A percentile compares a stretch with the other conserved stretches of the same genome.
Evolutionary conservation across 1,140 invertebrate species (phyloP).

Genomic region (Bombus balteatus): DNA sequence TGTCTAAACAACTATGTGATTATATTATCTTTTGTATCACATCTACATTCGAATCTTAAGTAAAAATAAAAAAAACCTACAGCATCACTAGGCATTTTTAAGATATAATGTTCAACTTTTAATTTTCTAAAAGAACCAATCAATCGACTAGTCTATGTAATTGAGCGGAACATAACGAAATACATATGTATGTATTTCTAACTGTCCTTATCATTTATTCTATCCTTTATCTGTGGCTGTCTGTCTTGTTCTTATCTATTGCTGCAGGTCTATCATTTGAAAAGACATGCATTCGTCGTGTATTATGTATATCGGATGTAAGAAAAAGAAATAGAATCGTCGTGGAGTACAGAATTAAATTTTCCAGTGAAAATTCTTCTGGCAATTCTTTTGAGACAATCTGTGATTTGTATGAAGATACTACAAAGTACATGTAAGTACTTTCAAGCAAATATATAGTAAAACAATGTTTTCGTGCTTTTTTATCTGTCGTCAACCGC

Average conservation of each 20-base stretch:
- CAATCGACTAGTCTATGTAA: neutral
- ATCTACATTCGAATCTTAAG: constrained; percentile 4
- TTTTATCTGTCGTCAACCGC: constrained; percentile 6
- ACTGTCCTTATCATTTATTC: neutral
- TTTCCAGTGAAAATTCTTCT: neutral
- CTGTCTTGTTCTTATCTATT: neutral
- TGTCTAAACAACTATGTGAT: constrained; percentile 5
- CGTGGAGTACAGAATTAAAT: neutral
- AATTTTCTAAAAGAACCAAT: neutral
- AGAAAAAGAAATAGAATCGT: neutral
- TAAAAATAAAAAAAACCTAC: neutral
- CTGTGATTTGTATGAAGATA: neutral
- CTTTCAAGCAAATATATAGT: constrained; percentile 47
- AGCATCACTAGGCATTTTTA: neutral
- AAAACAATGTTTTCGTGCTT: constrained; percentile 62
- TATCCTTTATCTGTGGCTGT: neutral
- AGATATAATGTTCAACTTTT: neutral
- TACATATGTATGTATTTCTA: neutral
- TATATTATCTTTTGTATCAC: neutral
- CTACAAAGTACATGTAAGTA: neutral
- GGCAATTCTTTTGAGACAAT: neutral
- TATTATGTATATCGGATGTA: neutral
- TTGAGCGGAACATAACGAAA: constrained; percentile 42
- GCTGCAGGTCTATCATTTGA: neutral
- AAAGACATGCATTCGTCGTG: neutral